Evolutionary conservation across 2,888 invertebrate species (phyloP), one percentile per base, ranked within the genome.

Genomic region (Chrysomela aeneicollis): DNA sequence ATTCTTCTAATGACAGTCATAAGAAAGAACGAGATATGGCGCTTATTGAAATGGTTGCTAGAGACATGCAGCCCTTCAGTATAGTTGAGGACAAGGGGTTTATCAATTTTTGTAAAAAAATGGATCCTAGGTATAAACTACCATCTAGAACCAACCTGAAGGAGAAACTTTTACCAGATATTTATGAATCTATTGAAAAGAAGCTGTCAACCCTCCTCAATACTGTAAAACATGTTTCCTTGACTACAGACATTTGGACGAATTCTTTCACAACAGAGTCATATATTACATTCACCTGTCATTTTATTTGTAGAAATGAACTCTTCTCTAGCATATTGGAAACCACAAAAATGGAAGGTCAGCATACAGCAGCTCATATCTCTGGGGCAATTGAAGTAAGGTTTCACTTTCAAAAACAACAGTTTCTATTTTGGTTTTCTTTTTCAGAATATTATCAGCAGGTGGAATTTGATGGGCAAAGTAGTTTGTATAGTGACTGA

Each of bases 51-150:
- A 68, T 68, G 66, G 59, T 71, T 49, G 66, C 59, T 12, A 51
- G 15, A 17, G 70, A 70, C 37, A 63, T 68, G 17, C 69, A 70
- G 18, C 64, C 70, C 15, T 69, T 67, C 52, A 62, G 52, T 12
- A 63, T 68, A 21, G 66, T 67, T 3, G 66, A 68, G 42, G 66
- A 70, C 58, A 47, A 17, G 21, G 64, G 66, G 17, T 70, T 68
- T 59, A 68, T 46, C 50, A 62, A 53, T n/a, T 67, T 71, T 50
- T 35, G 64, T 18, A 49, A 54, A 4, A 32, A 66, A 19, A 19
- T 68, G 8, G 69, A 71, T 46, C 0, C 30, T 2, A 53, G 15
- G 6, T 53, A 32, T 32, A 53, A 53, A 32, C 19, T 35, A 18
- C 53, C 53, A 8, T 30, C 53, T 17, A 53, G 18, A 1, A 53